These are phyloP conservation scores for Belonocnema kinseyi DNA, from an alignment of 1,140 invertebrate genomes.

Conservation along the genomic window DNA sequence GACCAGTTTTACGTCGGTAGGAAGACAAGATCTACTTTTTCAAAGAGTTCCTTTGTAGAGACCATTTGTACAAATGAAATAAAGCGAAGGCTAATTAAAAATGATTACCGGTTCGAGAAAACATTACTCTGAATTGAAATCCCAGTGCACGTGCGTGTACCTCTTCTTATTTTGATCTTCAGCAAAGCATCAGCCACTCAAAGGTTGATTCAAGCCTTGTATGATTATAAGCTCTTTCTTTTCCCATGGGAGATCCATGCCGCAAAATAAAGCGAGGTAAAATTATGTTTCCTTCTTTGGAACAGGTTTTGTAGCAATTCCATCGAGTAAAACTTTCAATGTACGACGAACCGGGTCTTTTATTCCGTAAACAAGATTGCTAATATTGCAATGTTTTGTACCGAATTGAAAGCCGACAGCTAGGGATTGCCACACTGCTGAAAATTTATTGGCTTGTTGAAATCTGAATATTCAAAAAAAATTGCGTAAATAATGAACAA, in stretches of 20 bases:
- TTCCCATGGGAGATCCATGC: conserved; percentile 7
- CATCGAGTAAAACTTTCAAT: conserved; percentile 8
- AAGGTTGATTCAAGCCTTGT: background rate
- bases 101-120: no score
- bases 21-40: no score
- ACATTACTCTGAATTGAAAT: background rate
- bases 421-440: background rate
- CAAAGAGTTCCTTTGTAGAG: no score
- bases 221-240: conserved; percentile 15
- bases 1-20: no score
- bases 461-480: no score
- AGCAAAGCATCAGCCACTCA: background rate
- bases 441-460: no score
- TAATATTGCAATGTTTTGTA: conserved; percentile 22
- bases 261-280: background rate
- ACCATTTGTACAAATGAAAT: no score
- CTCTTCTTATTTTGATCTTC: background rate
- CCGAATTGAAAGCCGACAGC: background rate
- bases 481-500: no score
- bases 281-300: conserved; percentile 28
- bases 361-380: conserved; percentile 26
- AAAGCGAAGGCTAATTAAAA: no score
- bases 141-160: background rate
- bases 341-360: conserved; percentile 2
- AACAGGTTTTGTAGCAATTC: conserved; percentile 24